A percentile compares a stretch with the other conserved stretches of the same genome.
Evolutionary conservation across 2,797 vertebrate genomes (phyloP).

Genomic region (Zenarchopterus dispar): DNA sequence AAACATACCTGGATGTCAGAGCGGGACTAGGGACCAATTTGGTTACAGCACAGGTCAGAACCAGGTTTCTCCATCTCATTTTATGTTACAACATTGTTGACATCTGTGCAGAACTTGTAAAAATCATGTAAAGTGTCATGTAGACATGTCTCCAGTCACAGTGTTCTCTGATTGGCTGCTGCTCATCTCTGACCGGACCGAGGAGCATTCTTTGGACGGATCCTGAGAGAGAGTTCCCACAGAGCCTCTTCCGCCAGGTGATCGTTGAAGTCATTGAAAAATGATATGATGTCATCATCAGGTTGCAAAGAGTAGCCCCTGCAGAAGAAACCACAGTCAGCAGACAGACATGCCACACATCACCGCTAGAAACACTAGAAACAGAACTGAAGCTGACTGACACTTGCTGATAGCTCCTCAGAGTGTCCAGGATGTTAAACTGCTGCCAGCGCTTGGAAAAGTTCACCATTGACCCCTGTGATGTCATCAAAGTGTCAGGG

Average conservation of each 20-base stretch:
- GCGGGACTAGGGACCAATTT: too few species aligned
- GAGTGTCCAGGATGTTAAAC: conserved; percentile 94
- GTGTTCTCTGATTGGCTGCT: neutral
- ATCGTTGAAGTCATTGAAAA: conserved; percentile 97
- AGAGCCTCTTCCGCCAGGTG: conserved; percentile 94
- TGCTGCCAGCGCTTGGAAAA: conserved; percentile 98
- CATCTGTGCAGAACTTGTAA: too few species aligned
- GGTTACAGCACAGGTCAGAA: too few species aligned
- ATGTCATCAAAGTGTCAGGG: conserved; percentile 83
- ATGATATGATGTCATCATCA: conserved; percentile 90
- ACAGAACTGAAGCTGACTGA: conserved; percentile 74
- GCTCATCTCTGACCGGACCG: conserved; percentile 84
- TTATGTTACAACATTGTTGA: too few species aligned
- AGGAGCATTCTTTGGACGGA: conserved; percentile 90
- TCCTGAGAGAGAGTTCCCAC: conserved; percentile 96
- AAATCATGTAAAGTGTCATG: too few species aligned
- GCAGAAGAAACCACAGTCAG: conserved; percentile 30
- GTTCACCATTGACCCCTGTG: conserved; percentile 88
- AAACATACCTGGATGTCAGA: too few species aligned
- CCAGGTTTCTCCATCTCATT: too few species aligned
- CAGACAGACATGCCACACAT: neutral
- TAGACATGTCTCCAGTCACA: too few species aligned
- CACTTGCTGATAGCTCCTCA: conserved; percentile 93
- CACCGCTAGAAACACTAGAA: neutral
- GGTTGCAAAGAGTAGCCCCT: conserved; percentile 90